phyloP scores from a whole-genome alignment of 2,797 vertebrate genomes.

The Hydrolagus colliei region DNA sequence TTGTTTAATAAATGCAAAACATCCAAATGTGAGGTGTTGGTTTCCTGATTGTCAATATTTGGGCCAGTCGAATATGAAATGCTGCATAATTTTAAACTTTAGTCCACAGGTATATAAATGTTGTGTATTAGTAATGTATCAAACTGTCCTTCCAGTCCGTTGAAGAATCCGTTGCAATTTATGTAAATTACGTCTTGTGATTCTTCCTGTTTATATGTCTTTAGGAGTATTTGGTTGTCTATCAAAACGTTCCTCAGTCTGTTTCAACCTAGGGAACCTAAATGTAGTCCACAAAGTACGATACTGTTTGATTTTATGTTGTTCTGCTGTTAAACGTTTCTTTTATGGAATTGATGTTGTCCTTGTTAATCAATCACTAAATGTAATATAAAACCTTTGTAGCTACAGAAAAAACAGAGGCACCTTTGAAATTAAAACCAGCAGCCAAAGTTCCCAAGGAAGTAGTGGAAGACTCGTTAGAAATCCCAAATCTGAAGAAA shows the following conservation, averaged over 20 bases:
- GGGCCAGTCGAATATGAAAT: not conserved
- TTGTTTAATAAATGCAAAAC: not conserved
- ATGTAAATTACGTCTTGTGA: conserved; percentile 18
- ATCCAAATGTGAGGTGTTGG: not conserved
- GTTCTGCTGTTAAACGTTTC: conserved; percentile 25
- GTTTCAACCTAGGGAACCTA: conserved; percentile 6
- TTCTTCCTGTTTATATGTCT: conserved; percentile 34
- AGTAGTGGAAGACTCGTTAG: conserved; percentile 38
- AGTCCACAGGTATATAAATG: conserved; percentile 14
- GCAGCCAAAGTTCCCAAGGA: conserved; percentile 33
- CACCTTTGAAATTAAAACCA: conserved; percentile 35
- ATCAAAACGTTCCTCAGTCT: conserved; percentile 32
- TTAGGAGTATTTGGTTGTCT: conserved; percentile 31
- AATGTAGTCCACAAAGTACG: conserved; percentile 20
- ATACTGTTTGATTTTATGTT: conserved; percentile 31
- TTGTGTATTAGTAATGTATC: conserved; percentile 20
- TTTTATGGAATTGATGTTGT: conserved; percentile 23
- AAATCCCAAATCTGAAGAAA: conserved; percentile 57
- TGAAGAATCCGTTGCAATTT: not conserved
- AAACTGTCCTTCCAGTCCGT: conserved; percentile 19
- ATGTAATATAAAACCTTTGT: conserved; percentile 64
- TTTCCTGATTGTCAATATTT: not conserved
- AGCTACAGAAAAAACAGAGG: conserved; percentile 54
- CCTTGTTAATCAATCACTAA: conserved; percentile 39
- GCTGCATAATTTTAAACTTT: not conserved